phyloP scores from a whole-genome alignment of 2,113 vertebrate genomes.

The Tetrao urogallus region DNA sequence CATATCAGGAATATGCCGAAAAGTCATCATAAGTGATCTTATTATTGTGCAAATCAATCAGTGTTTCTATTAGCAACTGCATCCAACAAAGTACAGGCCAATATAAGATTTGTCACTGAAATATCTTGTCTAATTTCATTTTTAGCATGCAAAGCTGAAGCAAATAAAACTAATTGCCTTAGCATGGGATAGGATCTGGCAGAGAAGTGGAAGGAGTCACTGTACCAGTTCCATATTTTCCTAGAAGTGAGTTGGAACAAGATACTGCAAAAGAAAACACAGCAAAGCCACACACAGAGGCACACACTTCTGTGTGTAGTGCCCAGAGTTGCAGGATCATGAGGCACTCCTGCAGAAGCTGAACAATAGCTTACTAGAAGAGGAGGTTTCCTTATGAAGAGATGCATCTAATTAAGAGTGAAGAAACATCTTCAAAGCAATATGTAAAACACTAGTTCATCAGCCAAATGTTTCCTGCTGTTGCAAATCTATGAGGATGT shows the following conservation, averaged over 20 bases:
- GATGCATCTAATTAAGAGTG: neutral
- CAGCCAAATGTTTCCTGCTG: neutral
- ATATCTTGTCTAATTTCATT: constrained; percentile 27
- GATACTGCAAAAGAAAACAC: neutral
- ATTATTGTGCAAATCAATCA: neutral
- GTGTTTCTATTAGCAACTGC: neutral
- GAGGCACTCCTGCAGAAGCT: neutral
- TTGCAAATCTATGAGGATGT: neutral
- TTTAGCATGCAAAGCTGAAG: neutral
- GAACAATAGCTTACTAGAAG: neutral
- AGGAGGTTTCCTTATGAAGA: neutral
- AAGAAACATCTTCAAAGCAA: neutral
- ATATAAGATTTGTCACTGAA: neutral
- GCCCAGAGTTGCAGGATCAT: neutral
- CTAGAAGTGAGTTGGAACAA: neutral
- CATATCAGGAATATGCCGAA: neutral
- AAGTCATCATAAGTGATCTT: neutral
- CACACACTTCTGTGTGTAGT: neutral
- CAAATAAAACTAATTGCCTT: constrained; percentile 1
- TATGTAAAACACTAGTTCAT: neutral
- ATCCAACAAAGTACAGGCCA: neutral
- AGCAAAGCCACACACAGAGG: neutral
- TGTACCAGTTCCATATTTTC: neutral
- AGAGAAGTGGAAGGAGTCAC: neutral
- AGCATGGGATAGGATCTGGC: neutral